Conservation (phyloP, 2,888 invertebrate species). For the Hypomecis punctinalis region DNA sequence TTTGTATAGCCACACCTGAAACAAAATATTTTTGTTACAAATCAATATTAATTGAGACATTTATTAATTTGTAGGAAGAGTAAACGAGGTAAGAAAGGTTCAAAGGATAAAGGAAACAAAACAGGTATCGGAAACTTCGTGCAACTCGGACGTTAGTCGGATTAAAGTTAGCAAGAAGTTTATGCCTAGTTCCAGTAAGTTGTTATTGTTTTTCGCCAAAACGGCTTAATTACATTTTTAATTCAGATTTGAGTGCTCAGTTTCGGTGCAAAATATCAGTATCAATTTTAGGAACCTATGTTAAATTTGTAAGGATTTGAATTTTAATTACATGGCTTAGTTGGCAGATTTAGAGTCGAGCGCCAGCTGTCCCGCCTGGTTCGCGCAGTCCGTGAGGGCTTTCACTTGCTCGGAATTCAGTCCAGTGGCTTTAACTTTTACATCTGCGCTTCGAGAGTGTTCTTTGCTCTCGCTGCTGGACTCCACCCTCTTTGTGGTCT, state of each 20-base stretch:
- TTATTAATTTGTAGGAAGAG: slow-evolving; percentile 4
- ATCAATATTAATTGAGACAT: background rate
- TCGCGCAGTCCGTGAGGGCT: slow-evolving; percentile 80
- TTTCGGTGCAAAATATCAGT: slow-evolving; percentile 8
- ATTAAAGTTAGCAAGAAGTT: slow-evolving; percentile 31
- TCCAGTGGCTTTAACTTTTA: slow-evolving; percentile 78
- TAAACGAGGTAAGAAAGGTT: slow-evolving; percentile 21
- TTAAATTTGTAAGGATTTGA: slow-evolving; percentile 43
- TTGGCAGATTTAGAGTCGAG: slow-evolving; percentile 79
- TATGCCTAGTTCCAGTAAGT: background rate
- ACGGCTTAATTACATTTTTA: slow-evolving; percentile 6
- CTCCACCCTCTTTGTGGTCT: slow-evolving; percentile 76
- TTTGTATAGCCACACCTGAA: slow-evolving; percentile 72
- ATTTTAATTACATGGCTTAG: slow-evolving; percentile 70
- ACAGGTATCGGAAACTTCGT: slow-evolving; percentile 44
- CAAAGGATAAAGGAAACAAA: slow-evolving; percentile 37
- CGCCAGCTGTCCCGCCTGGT: slow-evolving; percentile 79
- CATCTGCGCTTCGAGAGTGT: slow-evolving; percentile 80
- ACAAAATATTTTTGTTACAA: slow-evolving; percentile 60
- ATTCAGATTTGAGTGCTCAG: slow-evolving; percentile 29
- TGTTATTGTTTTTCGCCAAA: slow-evolving; percentile 3
- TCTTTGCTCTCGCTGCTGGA: slow-evolving; percentile 81
- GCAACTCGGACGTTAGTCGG: slow-evolving; percentile 54
- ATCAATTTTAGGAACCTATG: slow-evolving; percentile 5
- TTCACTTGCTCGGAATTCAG: slow-evolving; percentile 77